These are phyloP conservation scores for Mycteria americana DNA, from an alignment of 2,797 vertebrate genomes.

Conservation along the genomic window DNA sequence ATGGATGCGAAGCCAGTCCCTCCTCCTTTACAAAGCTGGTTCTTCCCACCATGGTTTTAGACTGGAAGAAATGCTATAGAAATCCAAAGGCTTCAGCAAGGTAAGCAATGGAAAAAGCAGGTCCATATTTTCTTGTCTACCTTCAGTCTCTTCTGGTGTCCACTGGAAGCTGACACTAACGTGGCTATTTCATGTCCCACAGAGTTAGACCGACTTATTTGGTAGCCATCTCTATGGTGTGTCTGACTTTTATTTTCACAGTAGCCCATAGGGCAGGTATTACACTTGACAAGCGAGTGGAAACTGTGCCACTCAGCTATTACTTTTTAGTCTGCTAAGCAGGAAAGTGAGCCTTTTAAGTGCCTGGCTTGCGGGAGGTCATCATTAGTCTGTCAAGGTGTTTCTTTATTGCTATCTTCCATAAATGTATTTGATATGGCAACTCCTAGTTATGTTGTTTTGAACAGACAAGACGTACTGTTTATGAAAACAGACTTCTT, in stretches of 20 bases:
- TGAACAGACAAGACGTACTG: not conserved
- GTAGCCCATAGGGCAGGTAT: not conserved
- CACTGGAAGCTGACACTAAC: not conserved
- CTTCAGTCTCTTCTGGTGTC: not conserved
- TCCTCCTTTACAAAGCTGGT: not conserved
- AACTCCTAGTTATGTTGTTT: not conserved
- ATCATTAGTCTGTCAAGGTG: constrained; percentile 33
- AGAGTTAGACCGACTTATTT: not conserved
- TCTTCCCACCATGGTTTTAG: not conserved
- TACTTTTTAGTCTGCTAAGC: constrained; percentile 20
- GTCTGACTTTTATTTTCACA: not conserved
- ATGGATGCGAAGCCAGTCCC: not conserved
- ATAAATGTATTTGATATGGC: constrained; percentile 2
- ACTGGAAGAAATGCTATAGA: not conserved
- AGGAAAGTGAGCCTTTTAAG: constrained; percentile 2
- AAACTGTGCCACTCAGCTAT: not conserved
- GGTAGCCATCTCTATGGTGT: not conserved
- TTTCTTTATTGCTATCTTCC: constrained; percentile 6
- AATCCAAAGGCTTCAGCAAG: not conserved
- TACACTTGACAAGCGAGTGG: not conserved
- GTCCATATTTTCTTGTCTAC: not conserved
- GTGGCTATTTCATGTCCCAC: not conserved
- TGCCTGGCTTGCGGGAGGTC: constrained; percentile 28
- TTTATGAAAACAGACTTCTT: constrained; percentile 46
- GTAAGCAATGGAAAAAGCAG: not conserved